Evolutionary conservation across 2,888 invertebrate species (phyloP).

Genomic region (Napeogenes sylphis): DNA sequence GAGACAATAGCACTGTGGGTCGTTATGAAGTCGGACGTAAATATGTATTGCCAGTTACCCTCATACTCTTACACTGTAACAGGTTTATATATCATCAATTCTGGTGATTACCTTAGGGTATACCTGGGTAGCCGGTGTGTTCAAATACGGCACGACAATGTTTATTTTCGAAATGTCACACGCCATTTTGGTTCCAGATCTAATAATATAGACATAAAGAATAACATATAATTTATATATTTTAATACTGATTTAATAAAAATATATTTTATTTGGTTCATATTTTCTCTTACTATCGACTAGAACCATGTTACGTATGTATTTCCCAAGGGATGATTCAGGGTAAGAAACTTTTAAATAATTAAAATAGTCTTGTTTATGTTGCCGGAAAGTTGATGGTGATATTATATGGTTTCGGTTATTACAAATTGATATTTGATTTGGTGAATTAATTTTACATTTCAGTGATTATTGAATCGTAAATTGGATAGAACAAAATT

Average conservation of each 20-base stretch:
- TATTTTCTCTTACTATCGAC: conserved; percentile 15
- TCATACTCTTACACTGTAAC: background rate
- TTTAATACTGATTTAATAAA: too few species aligned
- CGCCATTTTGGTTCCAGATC: too few species aligned
- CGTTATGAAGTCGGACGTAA: conserved; percentile 43
- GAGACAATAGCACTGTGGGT: conserved; percentile 46
- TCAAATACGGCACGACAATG: too few species aligned
- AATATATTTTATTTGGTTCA: too few species aligned
- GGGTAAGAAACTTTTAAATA: conserved; percentile 27
- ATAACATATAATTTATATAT: too few species aligned
- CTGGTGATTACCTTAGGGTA: background rate
- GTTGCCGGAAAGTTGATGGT: background rate
- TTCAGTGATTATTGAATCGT: too few species aligned
- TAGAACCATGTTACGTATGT: conserved; percentile 22
- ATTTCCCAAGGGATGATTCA: conserved; percentile 24
- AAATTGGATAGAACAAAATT: too few species aligned
- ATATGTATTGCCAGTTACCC: conserved; percentile 22
- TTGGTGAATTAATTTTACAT: too few species aligned
- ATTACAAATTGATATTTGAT: background rate
- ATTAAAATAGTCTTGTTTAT: conserved; percentile 17
- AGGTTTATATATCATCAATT: background rate
- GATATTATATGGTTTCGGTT: background rate
- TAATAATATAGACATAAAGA: too few species aligned
- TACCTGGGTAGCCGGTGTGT: too few species aligned
- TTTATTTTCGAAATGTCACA: too few species aligned